Base-by-base conservation (phyloP, 30 jellyfish, hydroid and myxozoan genomes). In the Cassiopea andromeda region DNA sequence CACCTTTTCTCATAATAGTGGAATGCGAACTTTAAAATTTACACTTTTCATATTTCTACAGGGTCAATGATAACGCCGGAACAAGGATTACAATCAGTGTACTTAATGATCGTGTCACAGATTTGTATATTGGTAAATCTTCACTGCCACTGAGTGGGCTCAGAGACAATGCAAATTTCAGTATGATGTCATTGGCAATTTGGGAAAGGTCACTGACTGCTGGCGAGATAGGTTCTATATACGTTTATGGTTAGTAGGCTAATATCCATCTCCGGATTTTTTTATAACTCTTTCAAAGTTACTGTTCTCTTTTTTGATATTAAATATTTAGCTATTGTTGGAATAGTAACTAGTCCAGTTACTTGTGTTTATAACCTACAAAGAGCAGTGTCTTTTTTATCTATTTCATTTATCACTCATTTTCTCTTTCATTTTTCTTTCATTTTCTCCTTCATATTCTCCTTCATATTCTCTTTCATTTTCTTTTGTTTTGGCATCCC, bases 111-210 rank as follows among this genome's bases (percentile, higher is more conserved):
- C 94, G 94, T 44, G 85, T 91, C 69, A 49, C 78, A 46, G 88
- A 71, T 60, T 70, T 91, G 67, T 84, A 59, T 68, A 78, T 91
- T 44, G 97, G 97, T 1, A 84, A 77, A 77, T 80, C 97, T 27
- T 83, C 94, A 27, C 38, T 27, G 43, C 84, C 94, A 1, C 38
- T 87, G 17, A 10, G 19, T 75, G 60, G 72, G 12, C 75, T 73
- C 27, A 84, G 82, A 14, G 79, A 48, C n/a, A 76, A 69, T 44
- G 85, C 93, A 3, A 66, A 73, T 54, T 74, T 93, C 90, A 75
- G 82, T 16, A 80, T 94, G 91, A 79, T 85, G 92, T 94, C 98
- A 9, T 60, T 94, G 66, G 98, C 98, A 1, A 60, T 94, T 68
- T 87, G 94, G 92, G 71, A 91, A 54, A 87, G 87, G 57, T 57